Percentiles rank a stretch among this genome's conserved stretches.
Conservation (phyloP, 1,140 invertebrate genomes). For the Andrena cerasifolii region DNA sequence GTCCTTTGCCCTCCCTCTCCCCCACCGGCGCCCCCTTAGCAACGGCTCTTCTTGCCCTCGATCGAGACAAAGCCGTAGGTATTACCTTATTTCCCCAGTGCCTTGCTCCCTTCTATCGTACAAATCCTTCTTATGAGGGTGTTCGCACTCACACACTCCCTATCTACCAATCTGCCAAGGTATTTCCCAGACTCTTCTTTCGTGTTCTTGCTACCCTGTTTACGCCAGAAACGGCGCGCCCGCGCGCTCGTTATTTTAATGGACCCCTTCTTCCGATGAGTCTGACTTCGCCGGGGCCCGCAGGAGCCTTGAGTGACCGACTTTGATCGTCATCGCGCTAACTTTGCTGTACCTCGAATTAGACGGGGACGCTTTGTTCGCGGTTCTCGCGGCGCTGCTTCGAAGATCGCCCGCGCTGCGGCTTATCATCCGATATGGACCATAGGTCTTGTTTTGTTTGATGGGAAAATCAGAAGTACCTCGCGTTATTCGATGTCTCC, state of each 20-base stretch:
- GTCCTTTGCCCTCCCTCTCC: constrained; percentile 65
- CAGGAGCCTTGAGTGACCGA: background rate
- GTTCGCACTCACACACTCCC: constrained; percentile 54
- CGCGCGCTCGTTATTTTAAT: constrained; percentile 37
- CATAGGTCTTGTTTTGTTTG: no score
- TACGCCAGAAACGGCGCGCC: constrained; percentile 8
- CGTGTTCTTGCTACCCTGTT: constrained; percentile 5
- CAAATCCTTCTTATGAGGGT: constrained; percentile 72
- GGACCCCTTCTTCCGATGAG: background rate
- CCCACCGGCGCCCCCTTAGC: no score
- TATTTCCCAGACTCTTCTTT: constrained; percentile 19
- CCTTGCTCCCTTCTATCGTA: constrained; percentile 69
- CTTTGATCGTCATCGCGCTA: background rate
- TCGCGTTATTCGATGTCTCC: no score
- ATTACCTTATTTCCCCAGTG: constrained; percentile 76
- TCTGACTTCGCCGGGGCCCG: background rate
- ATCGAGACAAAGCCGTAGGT: constrained; percentile 75
- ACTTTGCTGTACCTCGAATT: background rate
- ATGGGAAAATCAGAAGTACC: no score
- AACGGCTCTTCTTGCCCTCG: constrained; percentile 58
- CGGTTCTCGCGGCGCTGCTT: no score
- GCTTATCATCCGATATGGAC: no score
- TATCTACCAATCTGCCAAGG: constrained; percentile 34
- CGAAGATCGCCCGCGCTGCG: no score
- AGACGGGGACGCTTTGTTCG: no score